phyloP scores from a whole-genome alignment of 2,888 invertebrate genomes.

The Dryomyza anilis region DNA sequence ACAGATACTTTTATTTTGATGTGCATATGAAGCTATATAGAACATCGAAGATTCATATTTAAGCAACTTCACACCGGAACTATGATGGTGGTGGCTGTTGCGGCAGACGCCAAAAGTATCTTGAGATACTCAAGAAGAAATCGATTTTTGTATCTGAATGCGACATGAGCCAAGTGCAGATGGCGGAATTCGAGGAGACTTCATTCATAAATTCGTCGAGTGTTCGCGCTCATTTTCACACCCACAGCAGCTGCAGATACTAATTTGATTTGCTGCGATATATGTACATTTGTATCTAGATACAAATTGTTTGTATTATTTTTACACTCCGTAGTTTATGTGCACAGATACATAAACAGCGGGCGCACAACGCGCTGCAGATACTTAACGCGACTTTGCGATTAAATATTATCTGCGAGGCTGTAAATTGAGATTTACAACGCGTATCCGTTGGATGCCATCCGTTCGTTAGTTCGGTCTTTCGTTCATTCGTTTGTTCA shows the following conservation, averaged over 20 bases:
- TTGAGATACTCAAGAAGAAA: no score
- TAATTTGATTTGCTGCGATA: constrained; percentile 22
- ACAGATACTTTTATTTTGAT: no score
- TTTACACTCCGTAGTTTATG: not conserved
- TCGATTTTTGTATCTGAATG: no score
- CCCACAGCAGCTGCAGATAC: constrained; percentile 2
- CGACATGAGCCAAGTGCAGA: no score
- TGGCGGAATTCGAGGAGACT: constrained; percentile 9
- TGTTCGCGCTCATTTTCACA: no score
- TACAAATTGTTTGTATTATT: constrained; percentile 5
- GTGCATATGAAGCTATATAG: no score
- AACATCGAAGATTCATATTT: no score
- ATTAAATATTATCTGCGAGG: constrained; percentile 45
- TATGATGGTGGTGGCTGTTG: no score
- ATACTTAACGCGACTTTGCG: constrained; percentile 3
- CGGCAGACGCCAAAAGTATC: no score
- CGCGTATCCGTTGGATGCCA: constrained; percentile 15
- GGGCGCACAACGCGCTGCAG: not conserved
- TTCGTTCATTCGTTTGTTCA: not conserved
- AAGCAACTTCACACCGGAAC: no score
- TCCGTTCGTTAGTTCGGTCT: not conserved
- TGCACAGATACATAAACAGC: constrained; percentile 10
- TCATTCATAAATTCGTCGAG: no score
- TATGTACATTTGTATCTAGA: constrained; percentile 14
- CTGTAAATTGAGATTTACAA: constrained; percentile 59